Evolutionary conservation across 2,113 vertebrate species (phyloP).

Genomic region (Campylomormyrus numenius): DNA sequence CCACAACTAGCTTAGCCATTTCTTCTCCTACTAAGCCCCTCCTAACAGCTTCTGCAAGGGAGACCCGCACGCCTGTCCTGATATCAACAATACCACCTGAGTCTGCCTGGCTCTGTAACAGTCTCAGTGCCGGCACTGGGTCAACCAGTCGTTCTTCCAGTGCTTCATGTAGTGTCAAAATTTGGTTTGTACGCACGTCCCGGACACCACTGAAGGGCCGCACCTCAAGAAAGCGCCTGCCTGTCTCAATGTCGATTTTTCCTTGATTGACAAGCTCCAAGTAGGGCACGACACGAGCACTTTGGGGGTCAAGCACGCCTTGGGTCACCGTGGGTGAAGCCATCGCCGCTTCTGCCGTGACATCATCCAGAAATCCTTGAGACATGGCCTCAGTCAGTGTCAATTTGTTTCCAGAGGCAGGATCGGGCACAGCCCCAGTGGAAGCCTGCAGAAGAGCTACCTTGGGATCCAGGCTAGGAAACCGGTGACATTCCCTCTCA

Average conservation of each 20-base stretch:
- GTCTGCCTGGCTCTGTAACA: slow-evolving; percentile 78
- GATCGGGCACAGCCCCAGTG: slow-evolving; percentile 55
- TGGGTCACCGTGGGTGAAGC: slow-evolving; percentile 48
- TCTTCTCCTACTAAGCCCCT: slow-evolving; percentile 62
- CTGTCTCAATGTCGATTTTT: slow-evolving; percentile 79
- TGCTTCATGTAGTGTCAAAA: slow-evolving; percentile 60
- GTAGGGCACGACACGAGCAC: slow-evolving; percentile 67
- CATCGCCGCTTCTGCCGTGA: slow-evolving; percentile 46
- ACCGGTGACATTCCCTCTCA: slow-evolving; percentile 59
- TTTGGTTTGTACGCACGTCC: slow-evolving; percentile 44
- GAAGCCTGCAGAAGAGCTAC: slow-evolving; percentile 59
- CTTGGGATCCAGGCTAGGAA: slow-evolving; percentile 54
- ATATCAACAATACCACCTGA: slow-evolving; percentile 72
- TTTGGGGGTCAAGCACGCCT: slow-evolving; percentile 70
- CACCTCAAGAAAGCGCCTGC: slow-evolving; percentile 79
- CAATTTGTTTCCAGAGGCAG: slow-evolving; percentile 54
- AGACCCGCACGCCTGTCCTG: slow-evolving; percentile 58
- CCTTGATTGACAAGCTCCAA: slow-evolving; percentile 77
- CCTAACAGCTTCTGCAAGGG: slow-evolving; percentile 62
- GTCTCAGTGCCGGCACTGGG: slow-evolving; percentile 56
- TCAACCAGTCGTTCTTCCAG: slow-evolving; percentile 61
- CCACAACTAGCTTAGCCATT: slow-evolving; percentile 65
- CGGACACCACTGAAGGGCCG: slow-evolving; percentile 67
- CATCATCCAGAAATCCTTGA: slow-evolving; percentile 56
- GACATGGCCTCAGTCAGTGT: slow-evolving; percentile 61